Evolutionary conservation across 2,113 vertebrate species (phyloP).

Genomic region (Xenopus tropicalis): DNA sequence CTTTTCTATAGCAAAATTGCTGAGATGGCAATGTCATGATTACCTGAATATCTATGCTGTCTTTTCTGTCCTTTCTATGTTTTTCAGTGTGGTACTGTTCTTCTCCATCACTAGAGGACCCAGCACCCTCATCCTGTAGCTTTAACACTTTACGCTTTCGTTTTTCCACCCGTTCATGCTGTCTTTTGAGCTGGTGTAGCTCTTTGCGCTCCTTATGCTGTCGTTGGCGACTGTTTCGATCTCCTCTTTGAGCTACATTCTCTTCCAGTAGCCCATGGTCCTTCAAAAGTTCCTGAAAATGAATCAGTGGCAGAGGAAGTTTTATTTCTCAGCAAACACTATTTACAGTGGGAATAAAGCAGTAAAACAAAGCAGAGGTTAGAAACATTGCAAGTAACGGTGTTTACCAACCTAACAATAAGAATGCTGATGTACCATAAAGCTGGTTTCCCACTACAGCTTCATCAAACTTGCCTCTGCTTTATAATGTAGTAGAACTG

Average conservation of each 20-base stretch:
- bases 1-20: too few species aligned
- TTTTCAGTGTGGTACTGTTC: rapidly evolving
- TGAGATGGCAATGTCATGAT: neutral
- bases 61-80: rapidly evolving
- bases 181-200: conserved; percentile 74
- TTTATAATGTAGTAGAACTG: too few species aligned
- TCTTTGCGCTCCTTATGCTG: conserved; percentile 66
- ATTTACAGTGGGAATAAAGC: too few species aligned
- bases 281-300: conserved; percentile 70
- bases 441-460: too few species aligned
- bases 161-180: conserved; percentile 63
- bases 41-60: conserved; percentile 83
- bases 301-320: neutral
- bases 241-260: neutral
- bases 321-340: too few species aligned
- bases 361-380: too few species aligned
- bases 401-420: too few species aligned
- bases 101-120: conserved; percentile 56
- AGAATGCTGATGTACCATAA: too few species aligned
- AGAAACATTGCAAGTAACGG: too few species aligned
- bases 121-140: conserved; percentile 55
- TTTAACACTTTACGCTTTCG: conserved; percentile 73
- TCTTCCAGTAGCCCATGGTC: conserved; percentile 72
- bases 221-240: conserved; percentile 62
- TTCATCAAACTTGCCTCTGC: too few species aligned